A percentile compares a stretch with the other conserved stretches of the same genome.
phyloP scores from a whole-genome alignment of 2,797 vertebrate genomes.

The Setipinna tenuifilis region DNA sequence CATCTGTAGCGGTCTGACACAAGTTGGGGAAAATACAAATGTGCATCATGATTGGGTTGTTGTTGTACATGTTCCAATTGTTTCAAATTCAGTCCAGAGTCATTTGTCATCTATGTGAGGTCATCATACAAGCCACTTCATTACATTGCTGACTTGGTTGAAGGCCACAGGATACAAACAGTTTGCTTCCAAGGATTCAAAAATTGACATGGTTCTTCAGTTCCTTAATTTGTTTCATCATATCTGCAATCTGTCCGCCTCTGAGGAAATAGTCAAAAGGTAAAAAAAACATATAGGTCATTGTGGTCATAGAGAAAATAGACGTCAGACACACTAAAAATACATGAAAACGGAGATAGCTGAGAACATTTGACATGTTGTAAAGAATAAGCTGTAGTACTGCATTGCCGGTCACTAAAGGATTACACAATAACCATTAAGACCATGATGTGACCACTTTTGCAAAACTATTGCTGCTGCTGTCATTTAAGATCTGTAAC shows the following conservation, averaged over 20 bases:
- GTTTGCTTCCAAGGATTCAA: slow-evolving; percentile 60
- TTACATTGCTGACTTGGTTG: background rate
- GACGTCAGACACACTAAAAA: background rate
- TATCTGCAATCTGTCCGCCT: slow-evolving; percentile 91
- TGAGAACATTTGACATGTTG: no score
- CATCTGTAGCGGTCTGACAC: background rate
- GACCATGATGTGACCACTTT: no score
- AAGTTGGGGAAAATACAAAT: background rate
- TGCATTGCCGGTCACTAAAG: no score
- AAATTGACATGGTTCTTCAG: slow-evolving; percentile 91
- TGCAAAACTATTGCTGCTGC: no score
- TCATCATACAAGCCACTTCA: background rate
- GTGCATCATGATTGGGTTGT: background rate
- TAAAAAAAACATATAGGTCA: background rate
- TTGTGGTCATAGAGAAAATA: background rate
- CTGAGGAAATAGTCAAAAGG: slow-evolving; percentile 61
- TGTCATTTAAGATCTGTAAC: no score
- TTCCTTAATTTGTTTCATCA: slow-evolving; percentile 97
- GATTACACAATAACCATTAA: no score
- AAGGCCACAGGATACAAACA: background rate
- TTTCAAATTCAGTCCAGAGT: background rate
- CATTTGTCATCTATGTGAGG: background rate
- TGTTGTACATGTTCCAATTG: background rate
- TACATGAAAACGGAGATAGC: background rate
- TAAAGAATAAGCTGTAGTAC: background rate